phyloP scores from a whole-genome alignment of 1,140 invertebrate species.

The Drosophila elegans region DNA sequence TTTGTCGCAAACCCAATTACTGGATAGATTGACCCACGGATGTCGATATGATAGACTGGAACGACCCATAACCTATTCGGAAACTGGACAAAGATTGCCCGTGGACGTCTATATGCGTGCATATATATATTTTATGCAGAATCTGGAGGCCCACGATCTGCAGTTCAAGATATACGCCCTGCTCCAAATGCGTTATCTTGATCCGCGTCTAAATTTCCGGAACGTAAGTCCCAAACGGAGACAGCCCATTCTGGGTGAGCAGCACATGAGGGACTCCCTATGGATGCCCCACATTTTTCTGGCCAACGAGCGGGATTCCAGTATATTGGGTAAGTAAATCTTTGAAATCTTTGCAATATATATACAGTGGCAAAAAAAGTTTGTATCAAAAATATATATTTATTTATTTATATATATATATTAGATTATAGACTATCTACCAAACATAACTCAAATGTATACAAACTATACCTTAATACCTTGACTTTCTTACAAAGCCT shows the following conservation, averaged over 20 bases:
- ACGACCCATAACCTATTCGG: constrained; percentile 86
- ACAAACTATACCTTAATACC: too few relatives aligned
- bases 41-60: constrained; percentile 91
- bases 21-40: constrained; percentile 88
- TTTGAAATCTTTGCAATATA: too few relatives aligned
- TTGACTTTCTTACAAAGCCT: too few relatives aligned
- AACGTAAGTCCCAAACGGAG: constrained; percentile 88
- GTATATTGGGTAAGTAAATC: constrained; percentile 66
- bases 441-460: too few relatives aligned
- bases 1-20: constrained; percentile 90
- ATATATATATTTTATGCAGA: constrained; percentile 91
- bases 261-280: constrained; percentile 88
- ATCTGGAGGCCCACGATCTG: constrained; percentile 91
- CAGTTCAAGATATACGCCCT: constrained; percentile 93
- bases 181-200: constrained; percentile 91
- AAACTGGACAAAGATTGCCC: constrained; percentile 84
- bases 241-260: constrained; percentile 89
- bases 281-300: constrained; percentile 93
- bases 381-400: too few relatives aligned
- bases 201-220: constrained; percentile 88
- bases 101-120: constrained; percentile 88
- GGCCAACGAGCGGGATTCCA: constrained; percentile 91
- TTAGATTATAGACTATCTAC: too few relatives aligned
- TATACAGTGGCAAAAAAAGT: too few relatives aligned
- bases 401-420: too few relatives aligned